Evolutionary conservation across 2,888 invertebrate species (phyloP), one percentile per base, ranked within the genome.

Genomic region (Apodemia mormo): DNA sequence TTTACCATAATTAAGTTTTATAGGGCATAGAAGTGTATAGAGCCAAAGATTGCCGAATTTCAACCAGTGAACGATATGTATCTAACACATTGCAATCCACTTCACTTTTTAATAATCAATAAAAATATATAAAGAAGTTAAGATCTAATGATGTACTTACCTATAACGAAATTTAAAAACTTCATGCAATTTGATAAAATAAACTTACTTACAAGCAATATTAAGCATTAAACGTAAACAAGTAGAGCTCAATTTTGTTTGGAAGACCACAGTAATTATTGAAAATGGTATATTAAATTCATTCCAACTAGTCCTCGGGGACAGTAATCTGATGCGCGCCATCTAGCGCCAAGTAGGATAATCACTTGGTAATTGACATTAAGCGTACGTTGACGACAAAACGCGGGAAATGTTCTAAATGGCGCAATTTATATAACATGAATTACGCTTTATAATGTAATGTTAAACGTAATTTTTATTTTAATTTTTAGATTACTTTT

Each of bases 291-390:
- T 54, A 54, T 54, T 54, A 33, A 37, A 64, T 33, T 33, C 64
- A 33, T 64, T 64, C 14, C 64, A 54, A 22, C 54, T 54, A 54
- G 33, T 64, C 86, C 80, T 82, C 65, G 75, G 73, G 80, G 85
- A 83, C 81, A 77, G 82, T 85, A 85, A 87, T 84, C 85, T 80
- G 83, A 82, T 81, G 81, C 79, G 77, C 84, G 87, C 85, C 87
- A 89, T 88, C 89, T 87, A 85, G 79, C 82, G 85, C 40, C 77
- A 82, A 88, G 81, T 85, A 87, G 88, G 81, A 84, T 86, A 84
- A 89, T 87, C 88, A 86, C 84, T 79, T 76, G 81, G 72, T 88
- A 88, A 87, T 88, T 88, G 88, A 87, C 88, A 80, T 82, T 76
- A 80, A 85, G 79, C 78, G 76, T 72, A 73, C 77, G 76, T 75